Evolutionary conservation across 2,797 vertebrate genomes (phyloP).

Genomic region (Sebastiscus tertius): DNA sequence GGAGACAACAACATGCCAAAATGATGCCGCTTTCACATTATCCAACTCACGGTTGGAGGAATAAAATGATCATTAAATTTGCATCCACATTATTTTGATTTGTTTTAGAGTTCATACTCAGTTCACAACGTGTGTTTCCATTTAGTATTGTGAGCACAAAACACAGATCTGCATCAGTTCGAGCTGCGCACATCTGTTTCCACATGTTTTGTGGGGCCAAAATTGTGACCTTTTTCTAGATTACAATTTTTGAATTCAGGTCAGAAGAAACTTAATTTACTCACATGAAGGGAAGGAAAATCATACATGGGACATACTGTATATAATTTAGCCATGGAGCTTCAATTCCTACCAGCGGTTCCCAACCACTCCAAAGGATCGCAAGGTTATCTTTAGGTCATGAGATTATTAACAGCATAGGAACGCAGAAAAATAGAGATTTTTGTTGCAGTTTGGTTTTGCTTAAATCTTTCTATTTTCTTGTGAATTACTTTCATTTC

Average conservation of each 20-base stretch:
- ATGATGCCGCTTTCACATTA: neutral
- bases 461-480: neutral
- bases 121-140: neutral
- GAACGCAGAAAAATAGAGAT: neutral
- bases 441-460: neutral
- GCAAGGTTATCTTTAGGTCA: neutral
- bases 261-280: neutral
- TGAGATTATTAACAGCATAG: neutral
- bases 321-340: neutral
- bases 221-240: neutral
- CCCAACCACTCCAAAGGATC: neutral
- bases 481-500: neutral
- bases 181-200: neutral
- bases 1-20: neutral
- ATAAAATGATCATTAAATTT: neutral
- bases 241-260: neutral
- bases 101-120: neutral
- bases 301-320: neutral
- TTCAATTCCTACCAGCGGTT: neutral
- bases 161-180: neutral
- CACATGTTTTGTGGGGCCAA: neutral
- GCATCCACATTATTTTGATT: neutral
- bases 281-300: neutral
- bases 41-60: neutral
- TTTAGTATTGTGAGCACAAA: neutral